Percentiles rank a stretch among this genome's conserved stretches.
phyloP scores from a whole-genome alignment of 2,113 vertebrate genomes.

The Apteryx mantelli region DNA sequence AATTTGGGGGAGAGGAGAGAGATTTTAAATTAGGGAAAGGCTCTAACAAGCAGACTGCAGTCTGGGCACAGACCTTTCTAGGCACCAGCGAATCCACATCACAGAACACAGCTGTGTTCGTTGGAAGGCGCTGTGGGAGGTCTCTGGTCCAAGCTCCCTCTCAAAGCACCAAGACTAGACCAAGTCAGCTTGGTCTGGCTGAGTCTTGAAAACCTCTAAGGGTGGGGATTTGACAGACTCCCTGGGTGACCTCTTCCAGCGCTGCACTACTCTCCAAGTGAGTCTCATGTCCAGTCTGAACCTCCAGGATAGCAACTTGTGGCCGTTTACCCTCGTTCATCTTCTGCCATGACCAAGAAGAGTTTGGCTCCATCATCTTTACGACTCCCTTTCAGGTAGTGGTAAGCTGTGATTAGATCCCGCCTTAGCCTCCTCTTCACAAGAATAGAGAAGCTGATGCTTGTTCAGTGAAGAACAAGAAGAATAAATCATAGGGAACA shows the following conservation, averaged over 20 bases:
- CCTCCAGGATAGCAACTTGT: background rate
- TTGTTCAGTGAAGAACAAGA: background rate
- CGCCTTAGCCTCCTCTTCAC: background rate
- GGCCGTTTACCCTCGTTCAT: background rate
- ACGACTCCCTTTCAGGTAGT: background rate
- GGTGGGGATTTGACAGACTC: background rate
- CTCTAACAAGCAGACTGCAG: background rate
- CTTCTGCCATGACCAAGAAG: background rate
- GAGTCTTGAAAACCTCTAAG: background rate
- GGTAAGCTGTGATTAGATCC: background rate
- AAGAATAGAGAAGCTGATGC: background rate
- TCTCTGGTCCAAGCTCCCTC: background rate
- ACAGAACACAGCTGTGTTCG: background rate
- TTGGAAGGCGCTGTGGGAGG: background rate
- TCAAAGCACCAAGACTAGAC: background rate
- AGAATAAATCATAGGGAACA: background rate
- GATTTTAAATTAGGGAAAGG: background rate
- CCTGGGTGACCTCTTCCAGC: accelerated
- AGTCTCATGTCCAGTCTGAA: background rate
- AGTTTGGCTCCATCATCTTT: background rate
- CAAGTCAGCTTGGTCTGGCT: background rate
- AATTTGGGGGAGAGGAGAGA: background rate
- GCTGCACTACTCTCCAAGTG: background rate
- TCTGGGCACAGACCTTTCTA: background rate
- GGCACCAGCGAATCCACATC: background rate